Base-by-base conservation (phyloP, 2,113 vertebrate genomes). In the Hiodon tergisus region DNA sequence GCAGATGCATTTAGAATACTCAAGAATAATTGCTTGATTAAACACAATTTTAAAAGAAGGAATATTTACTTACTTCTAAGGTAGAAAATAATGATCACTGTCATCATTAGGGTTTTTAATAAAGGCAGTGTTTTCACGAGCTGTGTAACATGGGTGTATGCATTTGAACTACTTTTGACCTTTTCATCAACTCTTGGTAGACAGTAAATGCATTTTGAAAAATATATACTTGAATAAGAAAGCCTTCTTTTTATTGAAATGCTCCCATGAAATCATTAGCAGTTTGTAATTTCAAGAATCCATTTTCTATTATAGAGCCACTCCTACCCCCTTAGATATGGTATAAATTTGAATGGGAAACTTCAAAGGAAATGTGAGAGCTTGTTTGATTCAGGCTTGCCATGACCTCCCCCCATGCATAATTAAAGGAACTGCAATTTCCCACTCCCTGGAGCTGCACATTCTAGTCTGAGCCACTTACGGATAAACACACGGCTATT, bases 361-460 rank as follows among this genome's bases (percentile, higher is more conserved):
- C 81, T 83, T 84, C 81, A 84, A 81, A 84, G 81, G 71, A 81
- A 81, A 48, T 52, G 75, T 70, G 77, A 74, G 70, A 82, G 83
- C 79, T 67, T 81, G 78, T 77, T 83, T 79, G 83, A 78, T 81
- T 66, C 81, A 81, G 81, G 69, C 77, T 67, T 75, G 77, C 75
- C 75, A 69, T 81, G 76, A 76, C 80, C 80, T 83, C 82, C 81
- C 68, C 72, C 63, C 78, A 79, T 85, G 78, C 80, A 85, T 84
- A 83, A 84, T 84, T 84, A 81, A 83, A 79, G 71, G 66, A 73
- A 74, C 71, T 50, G 72, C 76, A 76, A 79, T 81, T 82, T 79
- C 80, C 65, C 78, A 67, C 77, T 78, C 77, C 82, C 81, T 65
- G 74, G 48, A 74, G 81, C 74, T 73, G 77, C 63, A 80, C 60